These are phyloP conservation scores for Lepisosteus osseus DNA, from an alignment of 2,113 vertebrate genomes.

Conservation along the genomic window DNA sequence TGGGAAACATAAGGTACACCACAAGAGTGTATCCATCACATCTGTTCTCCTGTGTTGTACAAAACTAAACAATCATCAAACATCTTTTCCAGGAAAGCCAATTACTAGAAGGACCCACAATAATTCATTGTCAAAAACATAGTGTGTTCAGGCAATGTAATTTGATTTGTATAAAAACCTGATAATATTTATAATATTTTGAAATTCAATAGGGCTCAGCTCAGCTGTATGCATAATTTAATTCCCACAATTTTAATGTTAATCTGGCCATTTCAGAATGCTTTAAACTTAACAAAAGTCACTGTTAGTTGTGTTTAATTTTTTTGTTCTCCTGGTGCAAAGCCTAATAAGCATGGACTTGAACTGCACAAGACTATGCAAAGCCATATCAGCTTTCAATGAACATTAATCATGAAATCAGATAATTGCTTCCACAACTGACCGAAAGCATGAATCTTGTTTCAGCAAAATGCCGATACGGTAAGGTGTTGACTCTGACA, in stretches of 20 bases:
- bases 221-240: conserved; percentile 26
- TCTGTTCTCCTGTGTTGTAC: background rate
- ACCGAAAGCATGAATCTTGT: background rate
- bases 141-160: conserved; percentile 7
- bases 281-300: conserved; percentile 35
- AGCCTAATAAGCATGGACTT: background rate
- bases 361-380: conserved; percentile 12
- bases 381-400: background rate
- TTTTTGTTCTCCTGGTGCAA: background rate
- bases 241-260: conserved; percentile 40
- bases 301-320: conserved; percentile 24
- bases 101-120: conserved; percentile 15
- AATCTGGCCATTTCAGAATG: conserved; percentile 35
- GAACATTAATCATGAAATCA: background rate
- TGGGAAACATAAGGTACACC: conserved; percentile 68
- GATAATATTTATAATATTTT: conserved; percentile 32
- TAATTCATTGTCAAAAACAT: conserved; percentile 26
- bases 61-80: conserved; percentile 7
- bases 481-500: background rate
- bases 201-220: conserved; percentile 35
- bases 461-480: background rate
- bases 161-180: conserved; percentile 18
- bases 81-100: conserved; percentile 9
- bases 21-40: conserved; percentile 41
- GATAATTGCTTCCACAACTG: background rate